These are phyloP conservation scores for Fabriciana adippe DNA, from an alignment of 2,888 invertebrate genomes.

Conservation along the genomic window DNA sequence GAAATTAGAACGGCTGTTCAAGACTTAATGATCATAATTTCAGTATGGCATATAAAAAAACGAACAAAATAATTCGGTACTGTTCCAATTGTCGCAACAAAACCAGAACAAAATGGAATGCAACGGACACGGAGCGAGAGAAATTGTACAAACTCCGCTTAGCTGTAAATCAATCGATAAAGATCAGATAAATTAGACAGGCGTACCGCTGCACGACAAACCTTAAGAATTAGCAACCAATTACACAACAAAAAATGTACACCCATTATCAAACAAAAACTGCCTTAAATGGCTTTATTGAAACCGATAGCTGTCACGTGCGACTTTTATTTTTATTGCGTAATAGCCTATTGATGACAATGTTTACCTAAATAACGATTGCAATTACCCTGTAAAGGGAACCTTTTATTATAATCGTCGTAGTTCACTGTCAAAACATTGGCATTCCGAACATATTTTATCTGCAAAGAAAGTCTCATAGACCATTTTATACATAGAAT, in stretches of 20 bases:
- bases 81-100: slow-evolving; percentile 38
- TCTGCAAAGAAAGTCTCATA: neutral
- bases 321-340: slow-evolving; percentile 55
- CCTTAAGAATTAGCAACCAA: slow-evolving; percentile 59
- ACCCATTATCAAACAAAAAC: slow-evolving; percentile 54
- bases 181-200: slow-evolving; percentile 50
- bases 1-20: neutral
- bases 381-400: slow-evolving; percentile 23
- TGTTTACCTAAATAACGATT: slow-evolving; percentile 45
- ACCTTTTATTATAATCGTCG: slow-evolving; percentile 6
- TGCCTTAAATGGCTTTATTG: slow-evolving; percentile 60
- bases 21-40: slow-evolving; percentile 21
- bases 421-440: neutral
- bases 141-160: slow-evolving; percentile 46
- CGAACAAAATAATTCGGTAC: slow-evolving; percentile 27
- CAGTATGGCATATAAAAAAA: slow-evolving; percentile 18
- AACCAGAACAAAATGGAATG: slow-evolving; percentile 40
- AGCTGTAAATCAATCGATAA: slow-evolving; percentile 59
- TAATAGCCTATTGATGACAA: slow-evolving; percentile 40
- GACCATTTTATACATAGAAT: neutral
- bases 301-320: slow-evolving; percentile 56
- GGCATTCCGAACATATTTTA: neutral
- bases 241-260: slow-evolving; percentile 59
- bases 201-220: slow-evolving; percentile 49
- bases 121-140: slow-evolving; percentile 42